Base-by-base conservation (phyloP, 2,797 vertebrate species). In the Nyctibius grandis region DNA sequence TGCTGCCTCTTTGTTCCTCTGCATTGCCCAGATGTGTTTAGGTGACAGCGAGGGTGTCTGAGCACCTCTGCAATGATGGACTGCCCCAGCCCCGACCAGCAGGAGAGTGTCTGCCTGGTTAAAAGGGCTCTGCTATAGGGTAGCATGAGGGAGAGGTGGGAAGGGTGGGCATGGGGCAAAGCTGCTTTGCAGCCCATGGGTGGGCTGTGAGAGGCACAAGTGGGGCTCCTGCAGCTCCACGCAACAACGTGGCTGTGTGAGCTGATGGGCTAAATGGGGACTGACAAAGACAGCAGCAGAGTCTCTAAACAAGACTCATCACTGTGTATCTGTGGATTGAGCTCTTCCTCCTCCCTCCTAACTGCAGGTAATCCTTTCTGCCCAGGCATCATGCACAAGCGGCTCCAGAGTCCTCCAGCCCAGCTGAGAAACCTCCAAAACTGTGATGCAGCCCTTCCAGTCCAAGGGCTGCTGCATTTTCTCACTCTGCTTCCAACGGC, bases 21-120 rank as follows among this genome's bases (percentile, higher is more conserved):
- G 38, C 1, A 2, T 8, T 48, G n/a, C 48, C 26, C 0, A 1
- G 16, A 5, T 11, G 23, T 0, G 0, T 25, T 33, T 8, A 13
- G 38, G 56, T 34, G 70, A 11, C 21, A 7, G 2, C 0, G 0
- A 64, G 45, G 54, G 38, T 74, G 50, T 42, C 48, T 38, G 70
- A 36, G 40, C 51, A 38, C 4, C 38, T 60, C 53, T 84, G 67
- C 18, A 25, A 10, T 19, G 31, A 60, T 4, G 40, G 59, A 1
- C 20, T 36, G 17, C 26, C 65, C 47, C 28, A 81, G 65, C 15
- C 47, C n/a, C 22, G 53, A 48, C 12, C 40, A 74, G 29, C 50
- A 47, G 69, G 17, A 61, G 4, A 18, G 5, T 7, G 26, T 36
- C 54, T 2, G 4, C 12, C 15, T 44, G 4, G 0, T 60, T 47